phyloP scores from a whole-genome alignment of 2,797 vertebrate species.

The Lemur catta region DNA sequence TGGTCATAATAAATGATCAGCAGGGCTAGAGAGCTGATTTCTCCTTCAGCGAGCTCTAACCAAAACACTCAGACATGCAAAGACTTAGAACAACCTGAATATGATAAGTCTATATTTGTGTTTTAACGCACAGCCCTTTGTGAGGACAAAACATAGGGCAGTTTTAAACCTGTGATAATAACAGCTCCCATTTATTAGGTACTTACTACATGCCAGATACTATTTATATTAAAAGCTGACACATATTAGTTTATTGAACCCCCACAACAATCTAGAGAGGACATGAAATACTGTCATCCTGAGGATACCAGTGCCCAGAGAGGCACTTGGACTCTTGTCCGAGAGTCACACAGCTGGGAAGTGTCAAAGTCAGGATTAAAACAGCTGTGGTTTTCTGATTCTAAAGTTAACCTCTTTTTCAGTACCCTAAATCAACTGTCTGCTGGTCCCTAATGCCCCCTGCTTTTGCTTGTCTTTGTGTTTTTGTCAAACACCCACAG shows the following conservation, averaged over 20 bases:
- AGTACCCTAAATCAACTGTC: neutral
- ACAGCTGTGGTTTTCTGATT: constrained; percentile 24
- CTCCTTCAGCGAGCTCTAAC: constrained; percentile 44
- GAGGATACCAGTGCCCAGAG: neutral
- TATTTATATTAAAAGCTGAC: neutral
- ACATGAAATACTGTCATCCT: neutral
- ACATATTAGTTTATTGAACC: neutral
- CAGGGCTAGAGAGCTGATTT: constrained; percentile 47
- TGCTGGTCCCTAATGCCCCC: neutral
- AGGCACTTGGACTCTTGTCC: neutral
- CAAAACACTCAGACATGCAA: neutral
- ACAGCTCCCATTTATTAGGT: neutral
- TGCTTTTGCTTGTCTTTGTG: neutral
- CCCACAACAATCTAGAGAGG: neutral
- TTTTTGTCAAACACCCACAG: neutral
- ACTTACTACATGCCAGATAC: neutral
- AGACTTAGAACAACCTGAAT: neutral
- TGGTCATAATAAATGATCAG: constrained; percentile 45
- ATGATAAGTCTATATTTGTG: neutral
- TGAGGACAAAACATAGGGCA: neutral
- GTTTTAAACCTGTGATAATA: neutral
- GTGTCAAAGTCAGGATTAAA: neutral
- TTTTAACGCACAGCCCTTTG: constrained; percentile 1
- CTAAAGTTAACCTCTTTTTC: neutral
- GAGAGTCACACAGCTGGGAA: neutral